phyloP scores from a whole-genome alignment of 1,140 invertebrate genomes.

The Eriocheir sinensis region DNA sequence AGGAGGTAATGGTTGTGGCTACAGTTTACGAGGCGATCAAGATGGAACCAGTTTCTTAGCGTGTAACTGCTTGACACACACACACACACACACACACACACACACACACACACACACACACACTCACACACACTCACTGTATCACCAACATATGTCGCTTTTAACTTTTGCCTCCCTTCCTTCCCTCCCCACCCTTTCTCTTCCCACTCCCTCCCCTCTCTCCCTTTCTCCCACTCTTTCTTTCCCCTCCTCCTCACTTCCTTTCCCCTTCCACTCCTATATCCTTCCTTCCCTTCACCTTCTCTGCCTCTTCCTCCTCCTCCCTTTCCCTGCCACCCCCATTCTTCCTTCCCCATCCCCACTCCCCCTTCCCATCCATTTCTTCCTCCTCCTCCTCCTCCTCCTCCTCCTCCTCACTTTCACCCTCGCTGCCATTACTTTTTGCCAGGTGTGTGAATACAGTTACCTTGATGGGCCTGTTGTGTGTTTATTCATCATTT shows the following conservation, averaged over 20 bases:
- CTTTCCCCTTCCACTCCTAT: too few species aligned
- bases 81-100: background rate
- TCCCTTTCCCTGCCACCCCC: too few species aligned
- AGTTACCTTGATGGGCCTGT: background rate
- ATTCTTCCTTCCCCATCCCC: too few species aligned
- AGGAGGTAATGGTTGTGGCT: background rate
- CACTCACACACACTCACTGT: background rate
- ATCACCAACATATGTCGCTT: background rate
- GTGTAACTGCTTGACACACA: background rate
- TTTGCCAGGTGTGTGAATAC: background rate
- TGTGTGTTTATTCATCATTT: background rate
- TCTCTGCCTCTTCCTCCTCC: too few species aligned
- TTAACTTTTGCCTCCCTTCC: too few species aligned
- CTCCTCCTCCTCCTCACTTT: background rate
- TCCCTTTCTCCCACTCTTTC: too few species aligned
- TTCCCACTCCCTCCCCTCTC: too few species aligned
- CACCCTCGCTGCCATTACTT: background rate
- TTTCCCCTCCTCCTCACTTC: too few species aligned
- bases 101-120: conserved; percentile 3
- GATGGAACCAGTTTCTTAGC: background rate
- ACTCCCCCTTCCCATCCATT: too few species aligned
- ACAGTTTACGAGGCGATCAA: background rate
- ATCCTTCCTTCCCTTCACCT: too few species aligned
- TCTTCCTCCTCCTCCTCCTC: too few species aligned
- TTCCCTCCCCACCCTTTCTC: too few species aligned